Conservation (phyloP, 2,113 vertebrate species). For the Phyllostomus discolor region DNA sequence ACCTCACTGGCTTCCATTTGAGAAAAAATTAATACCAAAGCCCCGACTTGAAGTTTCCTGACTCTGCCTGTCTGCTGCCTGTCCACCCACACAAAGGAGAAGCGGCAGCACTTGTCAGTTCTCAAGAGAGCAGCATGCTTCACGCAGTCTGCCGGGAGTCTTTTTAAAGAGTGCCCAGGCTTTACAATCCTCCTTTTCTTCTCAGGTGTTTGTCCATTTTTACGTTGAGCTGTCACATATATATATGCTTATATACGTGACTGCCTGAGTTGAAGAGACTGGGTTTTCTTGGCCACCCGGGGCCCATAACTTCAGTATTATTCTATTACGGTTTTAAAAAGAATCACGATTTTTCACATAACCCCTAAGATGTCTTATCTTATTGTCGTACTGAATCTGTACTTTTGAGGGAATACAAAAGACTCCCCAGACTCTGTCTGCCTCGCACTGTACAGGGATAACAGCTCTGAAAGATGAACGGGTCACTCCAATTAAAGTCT, state of each 20-base stretch:
- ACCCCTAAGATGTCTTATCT: not conserved
- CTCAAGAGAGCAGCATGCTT: conserved; percentile 26
- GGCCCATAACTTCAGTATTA: not conserved
- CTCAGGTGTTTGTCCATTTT: not conserved
- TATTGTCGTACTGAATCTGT: not conserved
- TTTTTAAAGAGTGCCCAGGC: not conserved
- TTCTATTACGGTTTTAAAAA: not conserved
- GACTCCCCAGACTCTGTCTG: not conserved
- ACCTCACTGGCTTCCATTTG: conserved; percentile 31
- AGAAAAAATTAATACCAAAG: conserved; percentile 51
- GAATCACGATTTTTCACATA: not conserved
- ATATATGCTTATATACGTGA: not conserved
- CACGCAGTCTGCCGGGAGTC: conserved; percentile 7
- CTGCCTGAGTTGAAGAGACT: not conserved
- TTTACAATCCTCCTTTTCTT: not conserved
- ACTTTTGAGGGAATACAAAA: conserved; percentile 1
- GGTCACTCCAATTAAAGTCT: not conserved
- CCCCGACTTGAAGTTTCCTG: conserved; percentile 12
- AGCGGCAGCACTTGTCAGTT: conserved; percentile 8
- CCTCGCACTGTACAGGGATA: not conserved
- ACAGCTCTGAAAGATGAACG: not conserved
- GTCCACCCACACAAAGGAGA: conserved; percentile 38
- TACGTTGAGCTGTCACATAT: not conserved
- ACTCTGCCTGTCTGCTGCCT: conserved; percentile 43
- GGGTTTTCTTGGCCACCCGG: conserved; percentile 26